phyloP scores from a whole-genome alignment of 1,140 invertebrate genomes.

The Scaptodrosophila lebanonensis region DNA sequence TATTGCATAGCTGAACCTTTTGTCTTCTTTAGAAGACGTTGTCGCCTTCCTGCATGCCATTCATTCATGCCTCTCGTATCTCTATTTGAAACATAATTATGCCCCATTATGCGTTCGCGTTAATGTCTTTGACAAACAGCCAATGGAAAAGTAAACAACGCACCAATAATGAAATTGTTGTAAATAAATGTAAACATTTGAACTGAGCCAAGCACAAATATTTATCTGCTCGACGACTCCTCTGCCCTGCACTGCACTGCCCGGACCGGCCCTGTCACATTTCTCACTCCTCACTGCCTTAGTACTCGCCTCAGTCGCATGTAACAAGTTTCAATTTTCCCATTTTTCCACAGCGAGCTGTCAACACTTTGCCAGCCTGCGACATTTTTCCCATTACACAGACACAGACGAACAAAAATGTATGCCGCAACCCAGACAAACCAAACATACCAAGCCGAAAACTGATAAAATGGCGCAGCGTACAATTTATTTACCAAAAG shows the following conservation, averaged over 20 bases:
- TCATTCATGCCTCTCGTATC: constrained; percentile 7
- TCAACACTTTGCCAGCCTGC: constrained; percentile 52
- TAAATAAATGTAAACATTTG: constrained; percentile 72
- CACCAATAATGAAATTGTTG: constrained; percentile 67
- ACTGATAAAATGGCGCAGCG: constrained; percentile 55
- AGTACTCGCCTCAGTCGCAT: constrained; percentile 21
- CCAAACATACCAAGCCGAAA: not conserved
- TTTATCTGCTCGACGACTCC: constrained; percentile 24
- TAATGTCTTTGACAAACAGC: constrained; percentile 58
- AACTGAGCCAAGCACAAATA: constrained; percentile 59
- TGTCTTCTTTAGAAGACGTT: constrained; percentile 36
- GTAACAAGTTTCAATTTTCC: constrained; percentile 27
- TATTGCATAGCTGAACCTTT: constrained; percentile 40
- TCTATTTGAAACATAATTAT: constrained; percentile 59
- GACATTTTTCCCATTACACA: constrained; percentile 41
- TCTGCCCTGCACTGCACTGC: no score
- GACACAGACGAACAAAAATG: constrained; percentile 57
- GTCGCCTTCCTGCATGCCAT: constrained; percentile 15
- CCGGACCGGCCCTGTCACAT: no score
- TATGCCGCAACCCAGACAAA: not conserved
- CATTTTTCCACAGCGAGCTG: constrained; percentile 28
- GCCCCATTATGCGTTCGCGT: constrained; percentile 63
- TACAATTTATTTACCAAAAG: constrained; percentile 4
- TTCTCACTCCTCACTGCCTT: constrained; percentile 7
- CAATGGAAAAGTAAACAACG: constrained; percentile 45